Evolutionary conservation across 37 sponge, comb jelly and placozoan species (phyloP).

Genomic region (Petrosia ficiformis): DNA sequence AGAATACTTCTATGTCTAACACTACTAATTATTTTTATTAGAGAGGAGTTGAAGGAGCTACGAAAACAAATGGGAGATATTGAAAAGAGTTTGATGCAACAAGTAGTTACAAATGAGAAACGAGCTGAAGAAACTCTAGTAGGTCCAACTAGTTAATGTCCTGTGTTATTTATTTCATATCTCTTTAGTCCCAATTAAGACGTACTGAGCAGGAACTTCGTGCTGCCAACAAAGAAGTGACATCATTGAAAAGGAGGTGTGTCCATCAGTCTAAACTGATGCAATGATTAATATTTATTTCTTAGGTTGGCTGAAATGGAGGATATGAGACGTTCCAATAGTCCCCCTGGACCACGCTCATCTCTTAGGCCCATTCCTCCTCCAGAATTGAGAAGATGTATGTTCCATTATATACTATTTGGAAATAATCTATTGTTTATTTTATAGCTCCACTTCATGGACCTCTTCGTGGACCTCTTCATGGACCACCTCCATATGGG

Average conservation of each 20-base stretch:
- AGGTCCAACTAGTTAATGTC: neutral
- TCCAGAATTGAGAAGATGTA: too few relatives aligned
- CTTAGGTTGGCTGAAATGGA: neutral
- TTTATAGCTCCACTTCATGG: neutral
- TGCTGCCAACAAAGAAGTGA: constrained; percentile 53
- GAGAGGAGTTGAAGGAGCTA: constrained; percentile 52
- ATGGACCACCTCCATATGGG: neutral
- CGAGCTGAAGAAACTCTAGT: constrained; percentile 67
- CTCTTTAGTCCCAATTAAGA: constrained; percentile 46
- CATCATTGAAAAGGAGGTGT: constrained; percentile 13
- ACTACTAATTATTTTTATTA: constrained; percentile 7
- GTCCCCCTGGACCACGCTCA: neutral
- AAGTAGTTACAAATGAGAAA: constrained; percentile 53
- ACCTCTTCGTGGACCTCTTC: neutral
- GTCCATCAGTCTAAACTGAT: too few relatives aligned
- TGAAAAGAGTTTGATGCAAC: constrained; percentile 44
- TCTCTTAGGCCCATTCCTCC: neutral
- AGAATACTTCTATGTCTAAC: neutral
- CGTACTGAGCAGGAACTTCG: constrained; percentile 69
- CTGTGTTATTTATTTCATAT: neutral
- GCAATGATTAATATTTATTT: neutral
- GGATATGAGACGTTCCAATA: neutral
- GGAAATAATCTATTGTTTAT: neutral
- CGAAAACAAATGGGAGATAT: constrained; percentile 70
- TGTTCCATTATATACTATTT: too few relatives aligned